Evolutionary conservation across 2,113 vertebrate species (phyloP).

Genomic region (Lamprotornis superbus): DNA sequence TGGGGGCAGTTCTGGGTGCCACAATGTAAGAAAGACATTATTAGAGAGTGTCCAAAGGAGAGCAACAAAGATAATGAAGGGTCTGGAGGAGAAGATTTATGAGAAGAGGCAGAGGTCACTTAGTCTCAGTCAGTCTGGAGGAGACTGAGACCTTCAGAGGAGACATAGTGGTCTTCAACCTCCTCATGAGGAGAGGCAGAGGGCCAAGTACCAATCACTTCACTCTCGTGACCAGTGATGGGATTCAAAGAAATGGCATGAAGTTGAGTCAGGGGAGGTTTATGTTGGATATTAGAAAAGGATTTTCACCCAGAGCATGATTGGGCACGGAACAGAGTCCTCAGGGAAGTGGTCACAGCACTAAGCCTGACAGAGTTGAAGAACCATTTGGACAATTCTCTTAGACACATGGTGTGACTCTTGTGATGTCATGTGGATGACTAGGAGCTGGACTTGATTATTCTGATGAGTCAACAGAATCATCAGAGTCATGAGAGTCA

Average conservation of each 20-base stretch:
- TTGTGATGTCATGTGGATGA: not conserved
- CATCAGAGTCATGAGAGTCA: not conserved
- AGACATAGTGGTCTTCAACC: not conserved
- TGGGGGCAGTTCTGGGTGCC: not conserved
- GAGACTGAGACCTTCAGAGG: not conserved
- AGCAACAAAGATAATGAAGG: not conserved
- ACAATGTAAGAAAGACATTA: not conserved
- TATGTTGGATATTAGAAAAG: not conserved
- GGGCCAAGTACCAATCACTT: accelerated
- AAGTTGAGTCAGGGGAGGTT: not conserved
- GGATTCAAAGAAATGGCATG: accelerated
- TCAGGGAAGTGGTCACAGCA: not conserved
- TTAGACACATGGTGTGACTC: not conserved
- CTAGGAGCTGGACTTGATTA: not conserved
- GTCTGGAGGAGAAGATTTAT: not conserved
- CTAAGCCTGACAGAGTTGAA: not conserved
- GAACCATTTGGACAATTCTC: not conserved
- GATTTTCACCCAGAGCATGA: not conserved
- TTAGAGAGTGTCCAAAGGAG: not conserved
- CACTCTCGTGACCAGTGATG: not conserved
- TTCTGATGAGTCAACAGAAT: not conserved
- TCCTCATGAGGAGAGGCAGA: not conserved
- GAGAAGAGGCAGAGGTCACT: not conserved
- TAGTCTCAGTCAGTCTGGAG: not conserved
- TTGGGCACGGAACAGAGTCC: not conserved